Conservation (phyloP, 2,113 vertebrate genomes). For the Corvus hawaiiensis region DNA sequence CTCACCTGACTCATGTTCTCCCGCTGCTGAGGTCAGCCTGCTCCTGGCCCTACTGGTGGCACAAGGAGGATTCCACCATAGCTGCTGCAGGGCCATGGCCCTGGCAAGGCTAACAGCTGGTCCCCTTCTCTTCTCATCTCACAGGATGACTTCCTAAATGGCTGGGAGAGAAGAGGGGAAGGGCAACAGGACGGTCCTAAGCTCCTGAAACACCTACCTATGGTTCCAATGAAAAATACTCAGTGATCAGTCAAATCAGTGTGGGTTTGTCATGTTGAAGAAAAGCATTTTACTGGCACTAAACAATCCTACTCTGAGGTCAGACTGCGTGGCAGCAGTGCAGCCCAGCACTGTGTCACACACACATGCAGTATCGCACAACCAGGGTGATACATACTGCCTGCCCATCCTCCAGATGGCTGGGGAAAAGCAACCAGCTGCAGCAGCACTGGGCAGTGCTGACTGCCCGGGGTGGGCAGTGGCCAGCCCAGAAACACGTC, state of each 20-base stretch:
- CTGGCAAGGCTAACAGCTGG: neutral
- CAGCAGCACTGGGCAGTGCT: neutral
- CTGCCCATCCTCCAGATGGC: neutral
- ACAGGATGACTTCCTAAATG: neutral
- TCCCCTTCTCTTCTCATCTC: constrained; percentile 4
- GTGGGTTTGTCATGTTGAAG: neutral
- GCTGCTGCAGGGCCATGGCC: neutral
- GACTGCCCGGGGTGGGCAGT: neutral
- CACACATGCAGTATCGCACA: fast-evolving
- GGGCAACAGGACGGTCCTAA: neutral
- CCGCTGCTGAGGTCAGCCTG: neutral
- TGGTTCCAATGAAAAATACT: neutral
- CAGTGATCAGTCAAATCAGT: neutral
- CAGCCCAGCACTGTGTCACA: neutral
- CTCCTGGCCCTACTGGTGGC: neutral
- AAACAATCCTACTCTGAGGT: neutral
- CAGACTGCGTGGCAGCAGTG: fast-evolving
- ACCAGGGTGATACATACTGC: neutral
- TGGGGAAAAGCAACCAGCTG: neutral
- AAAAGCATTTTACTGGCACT: neutral
- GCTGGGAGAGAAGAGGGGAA: constrained; percentile 3
- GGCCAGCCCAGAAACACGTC: neutral
- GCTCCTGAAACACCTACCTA: neutral
- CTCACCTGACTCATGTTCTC: neutral
- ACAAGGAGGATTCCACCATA: neutral